A percentile compares a stretch with the other conserved stretches of the same genome.
These are phyloP conservation scores for Lagria hirta DNA, from an alignment of 2,888 invertebrate species.

Conservation along the genomic window DNA sequence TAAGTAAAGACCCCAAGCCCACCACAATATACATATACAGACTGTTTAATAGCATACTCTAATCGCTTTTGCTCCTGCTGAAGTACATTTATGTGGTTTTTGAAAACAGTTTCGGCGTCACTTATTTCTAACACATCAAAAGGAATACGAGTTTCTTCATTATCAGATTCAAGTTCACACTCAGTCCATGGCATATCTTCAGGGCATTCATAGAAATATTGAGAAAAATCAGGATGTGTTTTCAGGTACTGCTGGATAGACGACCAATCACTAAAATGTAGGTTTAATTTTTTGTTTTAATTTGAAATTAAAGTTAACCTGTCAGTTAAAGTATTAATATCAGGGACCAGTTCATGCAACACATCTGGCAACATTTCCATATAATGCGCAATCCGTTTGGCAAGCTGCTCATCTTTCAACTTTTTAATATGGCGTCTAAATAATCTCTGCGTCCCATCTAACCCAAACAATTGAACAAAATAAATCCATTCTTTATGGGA, in stretches of 20 bases:
- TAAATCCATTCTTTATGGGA: constrained; percentile 87
- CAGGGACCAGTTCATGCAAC: constrained; percentile 76
- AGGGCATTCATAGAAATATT: constrained; percentile 86
- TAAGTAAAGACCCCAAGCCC: constrained; percentile 13
- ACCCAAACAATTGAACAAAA: constrained; percentile 78
- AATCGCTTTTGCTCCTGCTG: constrained; percentile 90
- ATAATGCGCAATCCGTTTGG: constrained; percentile 73
- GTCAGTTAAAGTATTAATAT: constrained; percentile 67
- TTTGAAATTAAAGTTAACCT: constrained; percentile 50
- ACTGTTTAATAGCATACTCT: constrained; percentile 67
- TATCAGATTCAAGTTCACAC: constrained; percentile 65
- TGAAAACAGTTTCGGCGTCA: constrained; percentile 90
- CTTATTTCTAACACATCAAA: constrained; percentile 88
- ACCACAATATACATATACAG: constrained; percentile 42
- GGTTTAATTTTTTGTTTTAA: constrained; percentile 23
- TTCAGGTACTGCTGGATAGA: constrained; percentile 83
- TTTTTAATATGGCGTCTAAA: constrained; percentile 79
- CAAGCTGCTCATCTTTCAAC: constrained; percentile 78
- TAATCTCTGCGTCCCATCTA: constrained; percentile 65
- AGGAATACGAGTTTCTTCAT: constrained; percentile 78
- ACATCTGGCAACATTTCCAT: constrained; percentile 76
- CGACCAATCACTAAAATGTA: constrained; percentile 77
- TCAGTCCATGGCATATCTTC: constrained; percentile 78
- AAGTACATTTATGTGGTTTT: constrained; percentile 86
- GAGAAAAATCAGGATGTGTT: constrained; percentile 89